Conservation (phyloP, 1,140 invertebrate species). For the Calycopis cecrops region DNA sequence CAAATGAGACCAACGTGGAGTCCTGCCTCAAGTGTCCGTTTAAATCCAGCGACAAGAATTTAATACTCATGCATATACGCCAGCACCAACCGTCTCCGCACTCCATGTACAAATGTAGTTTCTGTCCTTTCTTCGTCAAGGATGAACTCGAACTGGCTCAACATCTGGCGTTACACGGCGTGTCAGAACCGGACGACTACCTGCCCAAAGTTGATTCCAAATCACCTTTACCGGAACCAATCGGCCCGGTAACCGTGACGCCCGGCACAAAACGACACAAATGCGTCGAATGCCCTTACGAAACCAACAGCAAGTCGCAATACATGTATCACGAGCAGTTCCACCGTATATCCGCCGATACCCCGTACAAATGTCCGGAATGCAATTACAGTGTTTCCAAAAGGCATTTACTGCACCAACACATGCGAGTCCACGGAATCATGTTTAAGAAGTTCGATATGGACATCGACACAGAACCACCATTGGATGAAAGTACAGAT, state of each 20-base stretch:
- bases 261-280: constrained; percentile 77
- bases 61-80: constrained; percentile 81
- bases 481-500: constrained; percentile 33
- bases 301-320: constrained; percentile 88
- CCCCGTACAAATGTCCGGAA: constrained; percentile 85
- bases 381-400: constrained; percentile 91
- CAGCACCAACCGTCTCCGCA: constrained; percentile 83
- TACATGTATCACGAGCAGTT: constrained; percentile 91
- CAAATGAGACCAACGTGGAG: constrained; percentile 54
- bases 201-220: constrained; percentile 60
- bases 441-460: constrained; percentile 53
- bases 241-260: constrained; percentile 14
- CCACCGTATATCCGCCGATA: constrained; percentile 81
- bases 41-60: constrained; percentile 77
- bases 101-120: constrained; percentile 86
- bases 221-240: constrained; percentile 42
- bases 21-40: constrained; percentile 86
- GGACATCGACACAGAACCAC: constrained; percentile 45
- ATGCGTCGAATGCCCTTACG: constrained; percentile 85
- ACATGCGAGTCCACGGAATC: constrained; percentile 85
- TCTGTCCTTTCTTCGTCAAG: constrained; percentile 86
- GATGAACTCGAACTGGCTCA: constrained; percentile 66
- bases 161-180: constrained; percentile 63
- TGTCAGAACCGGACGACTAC: constrained; percentile 68
- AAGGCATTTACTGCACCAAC: constrained; percentile 85